These are phyloP conservation scores for Drosophila grimshawi DNA, from an alignment of 1,140 invertebrate species.

Conservation along the genomic window DNA sequence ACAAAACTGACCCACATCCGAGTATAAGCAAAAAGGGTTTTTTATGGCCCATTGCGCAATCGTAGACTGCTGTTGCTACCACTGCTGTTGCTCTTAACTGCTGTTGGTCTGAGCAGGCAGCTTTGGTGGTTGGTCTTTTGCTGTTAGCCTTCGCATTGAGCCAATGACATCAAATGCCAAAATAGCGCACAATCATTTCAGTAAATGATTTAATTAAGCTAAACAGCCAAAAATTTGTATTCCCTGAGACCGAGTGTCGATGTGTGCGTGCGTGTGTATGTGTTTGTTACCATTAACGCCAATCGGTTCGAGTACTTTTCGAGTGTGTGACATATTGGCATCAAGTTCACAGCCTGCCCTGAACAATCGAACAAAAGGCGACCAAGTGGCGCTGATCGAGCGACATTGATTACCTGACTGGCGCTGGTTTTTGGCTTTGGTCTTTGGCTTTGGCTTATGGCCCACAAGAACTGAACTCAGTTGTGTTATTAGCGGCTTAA, in stretches of 20 bases:
- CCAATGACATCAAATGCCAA: conserved; percentile 71
- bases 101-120: not conserved
- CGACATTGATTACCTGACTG: conserved; percentile 58
- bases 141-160: conserved; percentile 75
- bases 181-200: conserved; percentile 83
- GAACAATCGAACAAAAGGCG: conserved; percentile 33
- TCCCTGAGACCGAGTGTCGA: not conserved
- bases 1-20: conserved; percentile 67
- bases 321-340: conserved; percentile 81
- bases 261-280: conserved; percentile 1
- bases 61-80: conserved; percentile 2
- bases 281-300: conserved; percentile 42
- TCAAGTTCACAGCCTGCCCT: conserved; percentile 65
- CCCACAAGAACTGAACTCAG: conserved; percentile 49
- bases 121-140: conserved; percentile 10
- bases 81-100: not conserved
- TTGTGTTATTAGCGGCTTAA: conserved; percentile 73
- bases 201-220: conserved; percentile 83
- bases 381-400: conserved; percentile 47
- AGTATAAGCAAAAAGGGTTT: conserved; percentile 25
- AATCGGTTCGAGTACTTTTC: conserved; percentile 67
- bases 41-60: conserved; percentile 44
- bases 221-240: conserved; percentile 65
- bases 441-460: conserved; percentile 36
- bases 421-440: conserved; percentile 12